phyloP scores from a whole-genome alignment of 2,888 invertebrate genomes.

The Drosophila neoperkinsi region DNA sequence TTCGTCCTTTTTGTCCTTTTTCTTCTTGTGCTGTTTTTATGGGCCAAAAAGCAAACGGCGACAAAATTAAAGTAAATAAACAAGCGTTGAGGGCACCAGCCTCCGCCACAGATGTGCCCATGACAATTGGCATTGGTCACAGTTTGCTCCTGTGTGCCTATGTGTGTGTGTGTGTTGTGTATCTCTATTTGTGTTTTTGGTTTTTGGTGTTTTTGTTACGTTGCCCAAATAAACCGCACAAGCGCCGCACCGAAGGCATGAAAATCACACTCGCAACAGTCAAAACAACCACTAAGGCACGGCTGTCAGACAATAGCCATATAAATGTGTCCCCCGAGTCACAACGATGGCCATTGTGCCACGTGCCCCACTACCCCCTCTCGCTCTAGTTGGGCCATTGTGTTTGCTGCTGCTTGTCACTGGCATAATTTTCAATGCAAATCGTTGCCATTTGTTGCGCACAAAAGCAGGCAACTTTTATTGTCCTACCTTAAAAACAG shows the following conservation, averaged over 20 bases:
- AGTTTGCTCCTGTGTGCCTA: constrained; percentile 37
- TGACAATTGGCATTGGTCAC: constrained; percentile 75
- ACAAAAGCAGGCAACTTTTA: constrained; percentile 36
- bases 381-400: constrained; percentile 21
- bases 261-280: constrained; percentile 50
- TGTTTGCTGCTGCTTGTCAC: constrained; percentile 41
- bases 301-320: constrained; percentile 68
- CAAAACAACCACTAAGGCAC: constrained; percentile 36
- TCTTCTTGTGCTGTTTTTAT: constrained; percentile 52
- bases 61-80: constrained; percentile 78
- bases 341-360: constrained; percentile 26
- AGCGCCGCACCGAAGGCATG: constrained; percentile 51
- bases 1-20: constrained; percentile 34
- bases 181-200: constrained; percentile 13
- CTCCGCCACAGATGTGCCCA: constrained; percentile 25
- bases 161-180: constrained; percentile 14
- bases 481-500: background rate
- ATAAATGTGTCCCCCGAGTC: constrained; percentile 64
- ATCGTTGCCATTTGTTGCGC: constrained; percentile 63
- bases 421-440: constrained; percentile 66
- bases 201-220: constrained; percentile 12
- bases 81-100: constrained; percentile 42
- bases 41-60: constrained; percentile 59
- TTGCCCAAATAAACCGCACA: constrained; percentile 68
- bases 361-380: constrained; percentile 3